Conservation (phyloP, 1,140 invertebrate species). For the Cotesia glomerata region DNA sequence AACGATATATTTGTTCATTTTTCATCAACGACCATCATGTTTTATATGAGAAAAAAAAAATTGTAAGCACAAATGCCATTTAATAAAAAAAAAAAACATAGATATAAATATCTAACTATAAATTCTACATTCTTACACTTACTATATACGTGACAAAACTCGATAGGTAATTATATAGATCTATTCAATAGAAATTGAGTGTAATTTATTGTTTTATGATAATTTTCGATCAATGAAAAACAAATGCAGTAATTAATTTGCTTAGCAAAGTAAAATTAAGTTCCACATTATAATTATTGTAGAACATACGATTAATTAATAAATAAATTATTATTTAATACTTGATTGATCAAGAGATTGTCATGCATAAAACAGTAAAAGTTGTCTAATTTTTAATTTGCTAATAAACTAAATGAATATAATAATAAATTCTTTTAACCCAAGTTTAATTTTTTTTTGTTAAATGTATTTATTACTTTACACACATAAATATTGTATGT, state of each 20-base stretch:
- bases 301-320: neutral
- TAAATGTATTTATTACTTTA: conserved; percentile 10
- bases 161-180: neutral
- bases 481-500: conserved; percentile 4
- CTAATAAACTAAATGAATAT: neutral
- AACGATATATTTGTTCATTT: neutral
- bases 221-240: neutral
- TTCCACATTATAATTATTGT: conserved; percentile 27
- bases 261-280: conserved; percentile 24
- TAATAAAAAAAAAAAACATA: too few relatives aligned
- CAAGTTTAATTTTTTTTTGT: neutral
- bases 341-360: neutral
- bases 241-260: conserved; percentile 1
- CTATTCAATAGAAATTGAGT: conserved; percentile 1
- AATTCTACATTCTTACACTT: neutral
- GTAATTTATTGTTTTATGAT: neutral
- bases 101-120: too few relatives aligned
- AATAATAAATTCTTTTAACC: neutral
- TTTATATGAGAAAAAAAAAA: neutral
- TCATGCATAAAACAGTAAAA: conserved; percentile 23
- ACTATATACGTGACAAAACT: too few relatives aligned
- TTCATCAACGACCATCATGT: neutral
- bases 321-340: conserved; percentile 12
- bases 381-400: conserved; percentile 1
- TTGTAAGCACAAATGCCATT: too few relatives aligned